Percentiles rank a stretch among this genome's conserved stretches.
Evolutionary conservation across 1,140 invertebrate genomes (phyloP).

Genomic region (Zaprionus gabonicus): DNA sequence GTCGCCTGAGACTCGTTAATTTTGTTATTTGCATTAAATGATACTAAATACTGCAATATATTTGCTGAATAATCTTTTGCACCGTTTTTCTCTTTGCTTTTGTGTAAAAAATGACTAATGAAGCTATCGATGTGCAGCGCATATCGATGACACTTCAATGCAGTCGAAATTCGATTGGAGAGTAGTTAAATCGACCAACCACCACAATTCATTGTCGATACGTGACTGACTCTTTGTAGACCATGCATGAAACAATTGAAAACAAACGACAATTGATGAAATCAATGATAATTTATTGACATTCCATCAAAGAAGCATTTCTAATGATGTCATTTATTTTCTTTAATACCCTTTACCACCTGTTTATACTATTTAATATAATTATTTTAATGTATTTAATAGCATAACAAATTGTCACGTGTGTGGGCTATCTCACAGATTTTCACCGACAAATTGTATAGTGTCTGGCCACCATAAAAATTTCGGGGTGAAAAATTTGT

Average conservation of each 20-base stretch:
- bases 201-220: not conserved
- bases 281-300: not conserved
- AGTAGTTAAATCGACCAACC: not conserved
- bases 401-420: not conserved
- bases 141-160: constrained; percentile 1
- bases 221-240: not conserved
- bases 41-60: constrained; percentile 21
- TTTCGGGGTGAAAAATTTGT: constrained; percentile 51
- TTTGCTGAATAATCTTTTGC: constrained; percentile 56
- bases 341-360: not conserved
- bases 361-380: not conserved
- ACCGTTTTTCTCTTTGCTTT: constrained; percentile 56
- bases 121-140: constrained; percentile 27
- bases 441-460: not conserved
- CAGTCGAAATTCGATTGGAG: not conserved
- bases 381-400: not conserved
- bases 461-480: constrained; percentile 20
- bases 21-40: constrained; percentile 40
- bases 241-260: not conserved
- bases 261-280: not conserved
- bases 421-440: not conserved
- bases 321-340: not conserved
- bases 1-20: constrained; percentile 7
- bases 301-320: not conserved
- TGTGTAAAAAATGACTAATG: constrained; percentile 77